Base-by-base conservation (phyloP, 2,797 vertebrate genomes). In the Coracias cyanogaster region DNA sequence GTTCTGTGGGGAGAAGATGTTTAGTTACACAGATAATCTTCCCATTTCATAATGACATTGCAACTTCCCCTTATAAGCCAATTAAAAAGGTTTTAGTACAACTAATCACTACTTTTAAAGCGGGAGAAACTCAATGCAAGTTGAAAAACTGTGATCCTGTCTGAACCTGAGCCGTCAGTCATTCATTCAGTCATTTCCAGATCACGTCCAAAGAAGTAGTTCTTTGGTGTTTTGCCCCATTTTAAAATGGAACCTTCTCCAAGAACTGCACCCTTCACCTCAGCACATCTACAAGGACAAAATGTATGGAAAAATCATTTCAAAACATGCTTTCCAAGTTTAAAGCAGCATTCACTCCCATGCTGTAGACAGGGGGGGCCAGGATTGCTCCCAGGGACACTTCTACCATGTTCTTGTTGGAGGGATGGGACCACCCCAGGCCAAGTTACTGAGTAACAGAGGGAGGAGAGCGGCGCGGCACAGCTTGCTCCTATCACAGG, bases 401-500 rank as follows among this genome's bases (percentile, higher is more conserved):
- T 74, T 84, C 35, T 3, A 67, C 65, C 70, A 25, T 4, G 25
- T 45, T 89, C 28, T 29, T 60, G 12, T 45, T 71, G 79, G n/a
- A 82, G 85, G 82, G 73, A 67, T 19, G 33, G 86, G 77, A 93
- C 85, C 51, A 66, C 57, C 89, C 78, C 61, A 61, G 82, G 51
- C 67, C 64, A 70, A 80, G 94, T 95, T 96, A 96, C 83, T 96
- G 67, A 93, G 88, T 96, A 94, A 96, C 90, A 58, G 82, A 93
- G 95, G 90, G 96, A 95, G 90, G 94, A 89, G 67, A 90, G 67
- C 3, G 4, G 89, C 64, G 43, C 1, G 14, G 83, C 85, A 69
- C 78, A 52, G 91, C 81, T 54, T 1, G 7, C 72, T 92, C 90
- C 94, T 93, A 95, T 93, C 91, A 87, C 70, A 78, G 84, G 57